Conservation (phyloP, 2,797 vertebrate species). For the Champsocephalus gunnari region DNA sequence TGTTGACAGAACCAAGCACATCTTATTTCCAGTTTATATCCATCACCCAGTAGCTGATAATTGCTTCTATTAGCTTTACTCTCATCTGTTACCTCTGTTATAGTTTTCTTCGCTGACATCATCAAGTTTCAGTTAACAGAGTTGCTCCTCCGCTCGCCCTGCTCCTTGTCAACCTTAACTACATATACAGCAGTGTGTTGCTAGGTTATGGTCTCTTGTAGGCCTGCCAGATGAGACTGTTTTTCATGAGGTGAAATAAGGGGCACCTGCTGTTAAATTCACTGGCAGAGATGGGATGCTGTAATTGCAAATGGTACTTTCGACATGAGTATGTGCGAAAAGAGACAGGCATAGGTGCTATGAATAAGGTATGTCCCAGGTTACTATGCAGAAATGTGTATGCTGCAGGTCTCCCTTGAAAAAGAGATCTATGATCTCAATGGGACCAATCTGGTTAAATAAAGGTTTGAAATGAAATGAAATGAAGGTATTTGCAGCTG, state of each 20-base stretch:
- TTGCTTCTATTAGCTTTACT: conserved; percentile 3
- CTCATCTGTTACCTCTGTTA: conserved; percentile 2
- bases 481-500: conserved; percentile 12
- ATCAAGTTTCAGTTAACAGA: conserved; percentile 22
- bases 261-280: conserved; percentile 48
- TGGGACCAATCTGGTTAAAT: too few relatives aligned
- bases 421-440: too few relatives aligned
- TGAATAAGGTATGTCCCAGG: conserved; percentile 14
- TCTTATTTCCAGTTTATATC: neutral
- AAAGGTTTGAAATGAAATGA: too few relatives aligned
- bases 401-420: too few relatives aligned
- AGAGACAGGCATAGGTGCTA: conserved; percentile 12
- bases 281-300: conserved; percentile 16
- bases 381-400: conserved; percentile 6
- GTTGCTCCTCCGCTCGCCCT: conserved; percentile 22
- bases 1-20: neutral
- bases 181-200: conserved; percentile 36
- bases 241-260: conserved; percentile 49
- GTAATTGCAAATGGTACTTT: conserved; percentile 20
- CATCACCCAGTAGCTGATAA: neutral
- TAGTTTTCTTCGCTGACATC: conserved; percentile 11
- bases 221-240: conserved; percentile 27
- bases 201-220: conserved; percentile 30
- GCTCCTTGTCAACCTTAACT: conserved; percentile 35
- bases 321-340: conserved; percentile 32